These are phyloP conservation scores for Leuciscus idus DNA, from an alignment of 2,113 vertebrate species.

Conservation along the genomic window DNA sequence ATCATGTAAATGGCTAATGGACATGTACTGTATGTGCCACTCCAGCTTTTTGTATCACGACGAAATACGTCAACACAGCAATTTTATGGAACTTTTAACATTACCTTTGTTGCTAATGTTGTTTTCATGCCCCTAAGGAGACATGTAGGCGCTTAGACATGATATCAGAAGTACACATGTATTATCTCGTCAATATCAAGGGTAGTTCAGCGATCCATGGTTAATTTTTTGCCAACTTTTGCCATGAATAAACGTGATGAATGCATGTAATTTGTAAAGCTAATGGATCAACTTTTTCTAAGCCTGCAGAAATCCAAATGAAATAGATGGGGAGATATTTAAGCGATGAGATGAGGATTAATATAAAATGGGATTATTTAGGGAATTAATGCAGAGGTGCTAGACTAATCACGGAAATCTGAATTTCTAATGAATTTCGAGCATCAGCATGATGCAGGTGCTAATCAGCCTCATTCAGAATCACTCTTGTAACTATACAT, in stretches of 20 bases:
- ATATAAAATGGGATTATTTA: slow-evolving; percentile 40
- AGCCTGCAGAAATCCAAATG: slow-evolving; percentile 38
- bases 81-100: background rate
- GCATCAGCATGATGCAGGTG: slow-evolving; percentile 45
- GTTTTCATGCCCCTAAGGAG: background rate
- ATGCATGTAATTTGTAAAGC: slow-evolving; percentile 46
- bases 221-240: slow-evolving; percentile 20
- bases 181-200: slow-evolving; percentile 31
- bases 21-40: background rate
- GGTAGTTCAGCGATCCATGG: slow-evolving; percentile 31
- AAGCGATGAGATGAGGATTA: slow-evolving; percentile 21
- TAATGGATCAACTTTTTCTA: slow-evolving; percentile 39
- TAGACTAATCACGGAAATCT: slow-evolving; percentile 43
- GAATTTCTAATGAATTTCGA: slow-evolving; percentile 48
- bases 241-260: slow-evolving; percentile 47
- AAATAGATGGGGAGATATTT: slow-evolving; percentile 25
- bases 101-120: background rate
- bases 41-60: background rate
- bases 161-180: slow-evolving; percentile 34
- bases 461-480: slow-evolving; percentile 37
- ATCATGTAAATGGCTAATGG: background rate
- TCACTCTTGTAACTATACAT: slow-evolving; percentile 12
- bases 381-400: slow-evolving; percentile 42
- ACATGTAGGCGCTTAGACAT: slow-evolving; percentile 35
- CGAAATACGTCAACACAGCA: background rate